A percentile compares a stretch with the other conserved stretches of the same genome.
Evolutionary conservation across 2,888 invertebrate species (phyloP).

Genomic region (Scaptomyza reducta): DNA sequence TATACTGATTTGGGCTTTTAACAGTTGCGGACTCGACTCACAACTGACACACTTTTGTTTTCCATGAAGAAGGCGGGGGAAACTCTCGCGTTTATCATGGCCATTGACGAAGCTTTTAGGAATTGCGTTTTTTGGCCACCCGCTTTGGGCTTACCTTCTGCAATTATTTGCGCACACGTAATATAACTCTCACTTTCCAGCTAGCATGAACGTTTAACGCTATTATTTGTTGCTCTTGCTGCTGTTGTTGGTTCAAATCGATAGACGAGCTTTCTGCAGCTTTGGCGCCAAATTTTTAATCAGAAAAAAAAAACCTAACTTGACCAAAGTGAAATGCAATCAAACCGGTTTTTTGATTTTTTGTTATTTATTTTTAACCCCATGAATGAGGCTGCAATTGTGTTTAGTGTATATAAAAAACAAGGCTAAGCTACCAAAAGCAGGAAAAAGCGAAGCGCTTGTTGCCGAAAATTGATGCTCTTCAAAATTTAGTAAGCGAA

Average conservation of each 20-base stretch:
- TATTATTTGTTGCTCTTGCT: slow-evolving; percentile 13
- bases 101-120: slow-evolving; percentile 29
- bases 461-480: background rate
- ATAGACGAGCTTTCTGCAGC: slow-evolving; percentile 55
- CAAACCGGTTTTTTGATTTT: slow-evolving; percentile 47
- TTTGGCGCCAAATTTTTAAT: slow-evolving; percentile 27
- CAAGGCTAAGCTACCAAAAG: slow-evolving; percentile 40
- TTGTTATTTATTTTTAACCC: slow-evolving; percentile 42
- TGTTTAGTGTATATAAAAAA: slow-evolving; percentile 35
- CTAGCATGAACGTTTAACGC: slow-evolving; percentile 26
- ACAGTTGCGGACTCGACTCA: slow-evolving; percentile 28
- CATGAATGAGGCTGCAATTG: slow-evolving; percentile 46
- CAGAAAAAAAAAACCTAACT: slow-evolving; percentile 26
- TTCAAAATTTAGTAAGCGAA: background rate
- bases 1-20: slow-evolving; percentile 38
- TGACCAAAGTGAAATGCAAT: slow-evolving; percentile 66
- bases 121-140: slow-evolving; percentile 6
- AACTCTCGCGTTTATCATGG: slow-evolving; percentile 20
- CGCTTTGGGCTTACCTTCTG: slow-evolving; percentile 23
- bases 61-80: slow-evolving; percentile 6
- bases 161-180: slow-evolving; percentile 70
- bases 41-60: slow-evolving; percentile 59
- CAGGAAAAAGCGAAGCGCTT: background rate
- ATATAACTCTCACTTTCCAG: slow-evolving; percentile 72
- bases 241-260: slow-evolving; percentile 29